phyloP scores from a whole-genome alignment of 2,113 vertebrate genomes.

The Glaucomys volans region DNA sequence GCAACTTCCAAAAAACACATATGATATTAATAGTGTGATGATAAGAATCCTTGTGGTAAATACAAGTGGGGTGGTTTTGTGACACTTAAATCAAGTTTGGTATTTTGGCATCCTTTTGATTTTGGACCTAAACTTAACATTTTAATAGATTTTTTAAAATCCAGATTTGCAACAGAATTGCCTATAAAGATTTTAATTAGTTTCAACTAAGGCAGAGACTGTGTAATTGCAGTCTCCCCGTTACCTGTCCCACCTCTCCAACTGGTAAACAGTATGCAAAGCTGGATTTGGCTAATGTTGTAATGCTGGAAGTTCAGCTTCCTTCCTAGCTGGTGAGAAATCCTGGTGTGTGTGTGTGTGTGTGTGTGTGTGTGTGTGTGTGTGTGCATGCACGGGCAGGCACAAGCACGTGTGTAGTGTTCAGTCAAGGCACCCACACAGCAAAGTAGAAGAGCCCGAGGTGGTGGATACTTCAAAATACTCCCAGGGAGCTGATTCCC shows the following conservation, averaged over 20 bases:
- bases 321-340: neutral
- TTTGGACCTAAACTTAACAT: neutral
- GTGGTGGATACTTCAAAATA: neutral
- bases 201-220: neutral
- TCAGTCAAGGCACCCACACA: neutral
- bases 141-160: neutral
- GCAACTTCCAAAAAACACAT: neutral
- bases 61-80: neutral
- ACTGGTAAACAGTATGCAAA: neutral
- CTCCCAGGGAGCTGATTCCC: neutral
- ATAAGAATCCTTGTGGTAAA: neutral
- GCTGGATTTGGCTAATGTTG: neutral
- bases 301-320: neutral
- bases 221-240: neutral
- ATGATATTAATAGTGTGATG: neutral
- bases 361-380: neutral
- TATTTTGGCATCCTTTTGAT: neutral
- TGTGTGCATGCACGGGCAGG: neutral
- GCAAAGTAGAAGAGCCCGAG: neutral
- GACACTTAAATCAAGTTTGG: neutral
- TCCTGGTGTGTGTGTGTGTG: neutral
- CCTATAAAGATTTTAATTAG: conserved; percentile 6
- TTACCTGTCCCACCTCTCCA: neutral
- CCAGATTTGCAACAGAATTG: neutral
- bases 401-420: neutral